Evolutionary conservation across 2,888 invertebrate genomes (phyloP), one percentile per base, ranked within the genome.

Genomic region (Spisula subtruncata): DNA sequence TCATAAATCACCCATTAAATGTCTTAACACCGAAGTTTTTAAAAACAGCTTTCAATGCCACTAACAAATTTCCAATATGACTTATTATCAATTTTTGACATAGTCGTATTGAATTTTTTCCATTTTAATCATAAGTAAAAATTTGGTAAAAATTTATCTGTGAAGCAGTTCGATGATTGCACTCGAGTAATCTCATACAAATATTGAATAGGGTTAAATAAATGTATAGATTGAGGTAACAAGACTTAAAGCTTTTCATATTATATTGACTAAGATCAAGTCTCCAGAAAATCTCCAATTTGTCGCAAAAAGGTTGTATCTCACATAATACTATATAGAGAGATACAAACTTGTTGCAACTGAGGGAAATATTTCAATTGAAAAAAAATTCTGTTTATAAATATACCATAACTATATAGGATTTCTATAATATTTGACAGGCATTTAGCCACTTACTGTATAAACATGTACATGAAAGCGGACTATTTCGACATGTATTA

Each of bases 241-340:
- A 46, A n/a, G 81, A 46, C 66, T 82, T 75, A 80, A 46, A n/a
- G 41, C 71, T 71, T 48, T 83, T 86, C 84, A 89, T 60, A 79
- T 71, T 46, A 32, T 82, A 86, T 86, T 86, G 86, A 89, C 85
- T 83, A 18, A 29, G 75, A 75, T 83, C 41, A 86, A 86, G 80
- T 60, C 79, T 83, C 48, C 80, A 60, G 83, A 1, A 81, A n/a
- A n/a, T n/a, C n/a, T n/a, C n/a, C n/a, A n/a, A n/a, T n/a, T n/a
- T n/a, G n/a, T n/a, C n/a, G n/a, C n/a, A n/a, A n/a, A n/a, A n/a
- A n/a, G n/a, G n/a, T n/a, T n/a, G n/a, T n/a, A n/a, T n/a, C n/a
- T n/a, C n/a, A n/a, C n/a, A n/a, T n/a, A n/a, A n/a, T n/a, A n/a
- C n/a, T n/a, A n/a, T n/a, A n/a, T n/a, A n/a, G n/a, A n/a, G n/a